Evolutionary conservation across 2,797 vertebrate genomes (phyloP), one percentile per base, ranked within the genome.

Genomic region (Petrocephalus schoutedeni): DNA sequence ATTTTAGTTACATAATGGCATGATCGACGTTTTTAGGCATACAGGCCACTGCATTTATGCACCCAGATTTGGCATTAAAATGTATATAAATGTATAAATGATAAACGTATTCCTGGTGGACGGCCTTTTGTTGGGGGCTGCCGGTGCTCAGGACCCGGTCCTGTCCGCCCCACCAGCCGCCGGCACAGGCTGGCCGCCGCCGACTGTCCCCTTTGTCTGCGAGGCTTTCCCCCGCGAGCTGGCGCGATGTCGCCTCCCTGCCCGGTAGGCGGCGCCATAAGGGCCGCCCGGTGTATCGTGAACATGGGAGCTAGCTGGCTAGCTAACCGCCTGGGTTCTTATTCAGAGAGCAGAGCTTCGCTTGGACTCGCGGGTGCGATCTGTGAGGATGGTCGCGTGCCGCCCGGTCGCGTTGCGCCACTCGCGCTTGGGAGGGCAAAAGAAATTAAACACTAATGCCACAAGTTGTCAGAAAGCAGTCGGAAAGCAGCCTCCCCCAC

Each of bases 221-320:
- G 36, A 80, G 41, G n/a, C 74, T 21, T 49, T 21, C n/a, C 36
- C 41, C 19, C 45, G 3, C 19, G 16, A 45, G 36, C 45, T n/a
- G n/a, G 14, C 8, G 1, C 45, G 3, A 14, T 12, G 45, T 51
- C 41, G 53, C 80, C 49, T 83, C 16, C 19, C 21, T 45, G 71
- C 12, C 80, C 80, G 10, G 41, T 12, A 51, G 80, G 49, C 21
- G 80, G 0, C 21, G 80, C 19, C 10, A 23, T 51, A 51, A 21
- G 45, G 21, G 49, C 80, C 4, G 54, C 54, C 49, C 36, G 23
- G 54, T 58, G 28, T 57, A 23, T 85, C 54, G 8, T 85, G 53
- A 57, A 53, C 21, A 58, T 57, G 32, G 8, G 51, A 85, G 83
- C 83, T 85, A 85, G 83, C 83, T 56, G 83, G 83, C 83, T 85